phyloP scores from a whole-genome alignment of 2,797 vertebrate genomes.

The Vultur gryphus region DNA sequence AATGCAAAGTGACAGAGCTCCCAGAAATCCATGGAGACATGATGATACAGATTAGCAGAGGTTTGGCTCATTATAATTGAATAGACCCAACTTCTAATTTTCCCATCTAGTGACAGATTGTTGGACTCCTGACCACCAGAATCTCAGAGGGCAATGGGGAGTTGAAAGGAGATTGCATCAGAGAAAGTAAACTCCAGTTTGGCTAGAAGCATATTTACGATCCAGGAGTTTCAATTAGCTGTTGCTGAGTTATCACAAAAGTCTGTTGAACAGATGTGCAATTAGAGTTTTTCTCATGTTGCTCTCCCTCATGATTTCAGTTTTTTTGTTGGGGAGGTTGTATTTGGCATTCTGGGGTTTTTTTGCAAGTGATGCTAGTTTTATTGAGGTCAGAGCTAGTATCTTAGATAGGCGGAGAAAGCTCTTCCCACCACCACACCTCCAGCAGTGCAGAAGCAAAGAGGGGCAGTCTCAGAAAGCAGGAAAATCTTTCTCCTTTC shows the following conservation, averaged over 20 bases:
- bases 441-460: background rate
- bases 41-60: background rate
- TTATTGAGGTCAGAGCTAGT: background rate
- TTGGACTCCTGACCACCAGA: slow-evolving; percentile 17
- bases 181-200: slow-evolving; percentile 24
- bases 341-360: background rate
- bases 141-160: background rate
- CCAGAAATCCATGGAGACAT: background rate
- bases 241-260: slow-evolving; percentile 21
- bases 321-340: background rate
- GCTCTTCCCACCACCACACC: background rate
- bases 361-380: background rate
- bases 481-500: background rate
- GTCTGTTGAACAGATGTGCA: slow-evolving; percentile 32
- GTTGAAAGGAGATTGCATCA: slow-evolving; percentile 3
- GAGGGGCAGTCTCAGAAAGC: background rate
- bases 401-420: background rate
- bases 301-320: background rate
- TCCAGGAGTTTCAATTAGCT: slow-evolving; percentile 35
- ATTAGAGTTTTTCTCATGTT: background rate
- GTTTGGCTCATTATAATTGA: slow-evolving; percentile 1
- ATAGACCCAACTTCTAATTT: background rate
- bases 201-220: background rate
- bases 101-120: slow-evolving; percentile 13
- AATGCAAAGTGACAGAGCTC: slow-evolving; percentile 38